Evolutionary conservation across 2,113 vertebrate species (phyloP).

Genomic region (Promerops cafer): DNA sequence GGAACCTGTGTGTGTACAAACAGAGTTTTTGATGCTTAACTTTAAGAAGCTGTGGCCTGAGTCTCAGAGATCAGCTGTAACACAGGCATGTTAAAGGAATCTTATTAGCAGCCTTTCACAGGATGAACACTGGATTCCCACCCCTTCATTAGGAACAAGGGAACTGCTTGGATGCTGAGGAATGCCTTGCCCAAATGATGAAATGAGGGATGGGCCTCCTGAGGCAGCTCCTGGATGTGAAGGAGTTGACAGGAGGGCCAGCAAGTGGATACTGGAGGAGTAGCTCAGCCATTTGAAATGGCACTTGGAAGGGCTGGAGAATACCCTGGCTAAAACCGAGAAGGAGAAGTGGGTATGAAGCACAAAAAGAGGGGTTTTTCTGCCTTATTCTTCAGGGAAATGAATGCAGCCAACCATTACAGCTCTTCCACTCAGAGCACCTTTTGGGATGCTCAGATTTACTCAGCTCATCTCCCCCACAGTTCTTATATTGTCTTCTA

Average conservation of each 20-base stretch:
- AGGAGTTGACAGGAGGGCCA: neutral
- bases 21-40: neutral
- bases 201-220: conserved; percentile 41
- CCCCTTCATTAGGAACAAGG: conserved; percentile 10
- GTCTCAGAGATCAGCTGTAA: neutral
- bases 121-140: neutral
- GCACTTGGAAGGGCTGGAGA: conserved; percentile 51
- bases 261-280: conserved; percentile 26
- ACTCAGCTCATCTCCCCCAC: neutral
- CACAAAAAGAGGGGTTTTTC: neutral
- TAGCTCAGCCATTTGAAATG: conserved; percentile 39
- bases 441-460: neutral
- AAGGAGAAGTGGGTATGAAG: conserved; percentile 55
- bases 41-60: neutral
- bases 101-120: neutral
- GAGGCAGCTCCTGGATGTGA: conserved; percentile 24
- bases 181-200: conserved; percentile 21
- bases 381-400: neutral
- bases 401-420: neutral
- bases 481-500: neutral
- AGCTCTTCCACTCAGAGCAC: neutral
- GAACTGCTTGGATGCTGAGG: conserved; percentile 36
- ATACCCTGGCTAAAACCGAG: conserved; percentile 32
- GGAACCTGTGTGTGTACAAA: neutral
- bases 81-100: neutral